These are phyloP conservation scores for Rousettus madagascariensis DNA, from an alignment of 2,797 vertebrate species.

Conservation along the genomic window DNA sequence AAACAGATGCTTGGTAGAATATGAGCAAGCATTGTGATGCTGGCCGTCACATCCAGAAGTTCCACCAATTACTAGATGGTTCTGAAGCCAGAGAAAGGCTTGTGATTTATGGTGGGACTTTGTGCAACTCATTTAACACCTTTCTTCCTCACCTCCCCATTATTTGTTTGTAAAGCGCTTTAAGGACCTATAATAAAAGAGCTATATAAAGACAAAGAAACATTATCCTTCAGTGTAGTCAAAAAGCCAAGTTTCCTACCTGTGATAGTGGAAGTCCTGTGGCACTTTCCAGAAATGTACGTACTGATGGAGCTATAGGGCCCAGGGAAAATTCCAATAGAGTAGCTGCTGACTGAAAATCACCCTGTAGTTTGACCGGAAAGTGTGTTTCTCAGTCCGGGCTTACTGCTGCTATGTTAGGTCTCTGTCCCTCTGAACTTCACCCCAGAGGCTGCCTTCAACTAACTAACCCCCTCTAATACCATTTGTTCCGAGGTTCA, in stretches of 20 bases:
- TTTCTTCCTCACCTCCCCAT: neutral
- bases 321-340: neutral
- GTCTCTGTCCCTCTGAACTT: neutral
- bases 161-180: neutral
- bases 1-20: neutral
- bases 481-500: neutral
- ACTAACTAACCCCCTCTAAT: neutral
- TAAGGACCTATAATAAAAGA: neutral
- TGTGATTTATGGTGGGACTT: neutral
- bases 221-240: neutral
- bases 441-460: neutral
- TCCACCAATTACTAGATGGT: neutral
- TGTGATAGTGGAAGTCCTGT: neutral
- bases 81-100: neutral
- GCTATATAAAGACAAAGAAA: neutral
- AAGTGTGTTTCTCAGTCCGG: neutral
- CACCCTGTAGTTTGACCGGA: neutral
- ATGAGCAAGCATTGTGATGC: neutral
- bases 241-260: neutral
- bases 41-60: neutral
- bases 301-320: neutral
- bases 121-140: neutral
- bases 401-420: neutral
- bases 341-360: neutral
- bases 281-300: neutral